These are phyloP conservation scores for Holcopasites calliopsidis DNA, from an alignment of 1,140 invertebrate species.

Conservation along the genomic window DNA sequence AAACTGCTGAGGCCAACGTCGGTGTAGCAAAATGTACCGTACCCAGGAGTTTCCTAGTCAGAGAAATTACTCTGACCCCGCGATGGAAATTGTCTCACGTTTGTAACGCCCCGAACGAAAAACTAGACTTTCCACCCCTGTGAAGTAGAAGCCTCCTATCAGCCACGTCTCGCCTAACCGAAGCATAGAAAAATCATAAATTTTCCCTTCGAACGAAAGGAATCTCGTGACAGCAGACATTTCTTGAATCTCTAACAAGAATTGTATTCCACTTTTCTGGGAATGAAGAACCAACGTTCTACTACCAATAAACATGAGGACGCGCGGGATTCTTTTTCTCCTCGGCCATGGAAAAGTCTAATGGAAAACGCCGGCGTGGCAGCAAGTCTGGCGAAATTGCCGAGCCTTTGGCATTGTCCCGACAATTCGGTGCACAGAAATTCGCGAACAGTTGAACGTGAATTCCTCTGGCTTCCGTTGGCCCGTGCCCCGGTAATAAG, in stretches of 20 bases:
- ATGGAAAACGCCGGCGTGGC: conserved; percentile 19
- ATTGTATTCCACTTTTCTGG: neutral
- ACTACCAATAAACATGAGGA: too few species aligned
- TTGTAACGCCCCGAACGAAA: neutral
- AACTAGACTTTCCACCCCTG: too few species aligned
- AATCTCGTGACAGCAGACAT: neutral
- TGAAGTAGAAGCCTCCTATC: too few species aligned
- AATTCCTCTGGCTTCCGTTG: conserved; percentile 3
- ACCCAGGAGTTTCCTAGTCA: too few species aligned
- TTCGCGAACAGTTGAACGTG: conserved; percentile 30
- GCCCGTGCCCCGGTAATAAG: conserved; percentile 16
- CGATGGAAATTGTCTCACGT: conserved; percentile 2
- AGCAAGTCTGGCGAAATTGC: conserved; percentile 31
- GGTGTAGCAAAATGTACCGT: neutral
- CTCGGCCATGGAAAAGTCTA: conserved; percentile 10
- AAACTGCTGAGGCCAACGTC: neutral
- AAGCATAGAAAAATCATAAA: neutral
- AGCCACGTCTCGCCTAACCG: neutral
- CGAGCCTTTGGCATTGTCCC: conserved; percentile 18
- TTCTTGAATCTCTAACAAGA: neutral
- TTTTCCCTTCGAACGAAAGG: neutral
- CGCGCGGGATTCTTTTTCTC: conserved; percentile 19
- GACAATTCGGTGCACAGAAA: conserved; percentile 16
- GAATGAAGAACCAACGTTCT: too few species aligned
- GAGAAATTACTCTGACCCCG: neutral